These are phyloP conservation scores for Dascillus cervinus DNA, from an alignment of 2,888 invertebrate species.

Conservation along the genomic window DNA sequence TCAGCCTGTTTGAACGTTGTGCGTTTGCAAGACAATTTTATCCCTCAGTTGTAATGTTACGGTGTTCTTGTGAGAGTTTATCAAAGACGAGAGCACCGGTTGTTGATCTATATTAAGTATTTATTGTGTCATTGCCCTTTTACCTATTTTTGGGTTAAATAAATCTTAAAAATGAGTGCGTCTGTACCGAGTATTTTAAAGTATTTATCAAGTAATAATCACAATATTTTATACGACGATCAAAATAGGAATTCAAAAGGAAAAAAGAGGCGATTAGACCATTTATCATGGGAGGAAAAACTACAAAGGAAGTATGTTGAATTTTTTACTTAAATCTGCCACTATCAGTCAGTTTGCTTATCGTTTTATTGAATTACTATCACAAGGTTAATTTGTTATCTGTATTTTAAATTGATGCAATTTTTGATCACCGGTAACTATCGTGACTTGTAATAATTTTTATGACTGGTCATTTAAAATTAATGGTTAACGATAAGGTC, in stretches of 20 bases:
- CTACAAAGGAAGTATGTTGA: conserved; percentile 75
- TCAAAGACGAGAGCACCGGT: background rate
- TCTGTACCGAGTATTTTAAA: conserved; percentile 31
- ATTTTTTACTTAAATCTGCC: too few species aligned
- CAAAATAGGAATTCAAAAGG: conserved; percentile 35
- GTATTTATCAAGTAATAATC: conserved; percentile 27
- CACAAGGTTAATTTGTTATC: background rate
- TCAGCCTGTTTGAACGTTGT: too few species aligned
- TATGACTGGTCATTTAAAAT: too few species aligned
- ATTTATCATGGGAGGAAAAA: conserved; percentile 80
- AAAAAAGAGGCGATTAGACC: conserved; percentile 72
- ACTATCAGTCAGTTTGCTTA: conserved; percentile 1
- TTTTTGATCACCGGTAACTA: too few species aligned
- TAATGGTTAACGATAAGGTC: too few species aligned
- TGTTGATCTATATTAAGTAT: background rate
- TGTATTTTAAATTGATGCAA: too few species aligned
- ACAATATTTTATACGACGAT: conserved; percentile 21
- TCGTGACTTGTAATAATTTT: too few species aligned
- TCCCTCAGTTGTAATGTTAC: too few species aligned
- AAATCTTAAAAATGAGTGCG: conserved; percentile 15
- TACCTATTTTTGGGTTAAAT: background rate
- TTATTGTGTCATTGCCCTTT: background rate
- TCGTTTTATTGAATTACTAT: background rate
- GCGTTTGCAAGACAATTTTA: too few species aligned
- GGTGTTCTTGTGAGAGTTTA: too few species aligned